A percentile compares a stretch with the other conserved stretches of the same genome.
phyloP scores from a whole-genome alignment of 2,113 vertebrate genomes.

The Salvelinus sp. region DNA sequence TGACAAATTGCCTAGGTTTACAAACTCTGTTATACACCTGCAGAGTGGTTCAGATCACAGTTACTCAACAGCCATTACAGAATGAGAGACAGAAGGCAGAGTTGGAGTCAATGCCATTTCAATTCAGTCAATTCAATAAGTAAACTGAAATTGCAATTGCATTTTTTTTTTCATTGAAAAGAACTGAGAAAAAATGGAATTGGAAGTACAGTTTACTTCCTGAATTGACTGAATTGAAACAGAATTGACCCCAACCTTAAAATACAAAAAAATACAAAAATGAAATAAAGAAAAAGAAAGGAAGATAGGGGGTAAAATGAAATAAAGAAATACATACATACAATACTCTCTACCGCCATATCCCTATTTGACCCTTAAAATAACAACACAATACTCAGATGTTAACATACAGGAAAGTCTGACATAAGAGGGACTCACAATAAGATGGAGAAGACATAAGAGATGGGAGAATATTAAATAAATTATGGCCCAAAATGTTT shows the following conservation, averaged over 20 bases:
- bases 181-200: no score
- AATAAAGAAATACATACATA: background rate
- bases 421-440: background rate
- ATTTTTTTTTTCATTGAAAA: no score
- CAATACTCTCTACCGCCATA: background rate
- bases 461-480: no score
- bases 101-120: no score
- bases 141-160: no score
- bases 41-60: conserved; percentile 84
- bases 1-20: conserved; percentile 99
- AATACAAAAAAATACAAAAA: conserved; percentile 18
- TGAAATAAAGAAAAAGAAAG: conserved; percentile 27
- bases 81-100: conserved; percentile 24
- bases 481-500: no score
- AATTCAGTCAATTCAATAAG: no score
- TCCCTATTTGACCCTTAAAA: conserved; percentile 2
- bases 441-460: no score
- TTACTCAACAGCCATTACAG: conserved; percentile 62
- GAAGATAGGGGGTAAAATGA: conserved; percentile 4
- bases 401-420: background rate
- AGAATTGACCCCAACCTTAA: background rate
- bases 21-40: conserved; percentile 99
- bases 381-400: background rate
- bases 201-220: no score
- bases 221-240: no score